These are phyloP conservation scores for Lordiphosa mommai DNA, from an alignment of 1,140 invertebrate genomes.

Conservation along the genomic window DNA sequence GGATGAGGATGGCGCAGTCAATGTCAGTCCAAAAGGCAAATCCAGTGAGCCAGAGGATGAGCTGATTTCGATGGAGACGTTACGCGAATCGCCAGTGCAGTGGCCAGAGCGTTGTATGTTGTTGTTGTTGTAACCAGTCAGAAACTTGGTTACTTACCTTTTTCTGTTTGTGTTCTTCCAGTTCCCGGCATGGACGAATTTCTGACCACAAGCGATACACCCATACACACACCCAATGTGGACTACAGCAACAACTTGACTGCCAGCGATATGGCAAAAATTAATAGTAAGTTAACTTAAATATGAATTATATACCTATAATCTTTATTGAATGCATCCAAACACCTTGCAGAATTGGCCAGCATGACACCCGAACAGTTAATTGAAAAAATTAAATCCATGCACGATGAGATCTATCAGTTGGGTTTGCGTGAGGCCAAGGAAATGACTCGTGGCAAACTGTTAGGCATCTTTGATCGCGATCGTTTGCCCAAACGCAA, in stretches of 20 bases:
- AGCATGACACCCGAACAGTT: slow-evolving; percentile 88
- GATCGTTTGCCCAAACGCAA: slow-evolving; percentile 33
- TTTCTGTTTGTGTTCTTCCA: slow-evolving; percentile 51
- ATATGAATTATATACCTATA: not conserved
- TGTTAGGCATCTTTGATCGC: slow-evolving; percentile 90
- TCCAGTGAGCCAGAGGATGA: slow-evolving; percentile 30
- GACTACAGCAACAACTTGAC: slow-evolving; percentile 83
- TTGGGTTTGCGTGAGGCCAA: slow-evolving; percentile 95
- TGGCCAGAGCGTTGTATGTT: slow-evolving; percentile 96
- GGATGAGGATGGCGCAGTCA: slow-evolving; percentile 9
- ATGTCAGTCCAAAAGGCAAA: slow-evolving; percentile 6
- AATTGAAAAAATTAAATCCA: slow-evolving; percentile 93
- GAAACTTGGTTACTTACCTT: not conserved
- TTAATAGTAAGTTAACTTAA: slow-evolving; percentile 84
- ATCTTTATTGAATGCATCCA: too few species aligned
- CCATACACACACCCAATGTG: slow-evolving; percentile 80
- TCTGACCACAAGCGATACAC: slow-evolving; percentile 81
- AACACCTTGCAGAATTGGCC: slow-evolving; percentile 93
- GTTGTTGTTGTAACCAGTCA: not conserved
- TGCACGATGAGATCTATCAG: slow-evolving; percentile 96
- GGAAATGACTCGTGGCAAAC: slow-evolving; percentile 97
- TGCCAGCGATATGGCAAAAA: slow-evolving; percentile 85
- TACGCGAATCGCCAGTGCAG: slow-evolving; percentile 94
- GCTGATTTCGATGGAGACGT: slow-evolving; percentile 90
- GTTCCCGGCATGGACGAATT: slow-evolving; percentile 89